Percentiles rank a stretch among this genome's conserved stretches.
Evolutionary conservation across 1,140 invertebrate species (phyloP).

Genomic region (Cherax destructor): DNA sequence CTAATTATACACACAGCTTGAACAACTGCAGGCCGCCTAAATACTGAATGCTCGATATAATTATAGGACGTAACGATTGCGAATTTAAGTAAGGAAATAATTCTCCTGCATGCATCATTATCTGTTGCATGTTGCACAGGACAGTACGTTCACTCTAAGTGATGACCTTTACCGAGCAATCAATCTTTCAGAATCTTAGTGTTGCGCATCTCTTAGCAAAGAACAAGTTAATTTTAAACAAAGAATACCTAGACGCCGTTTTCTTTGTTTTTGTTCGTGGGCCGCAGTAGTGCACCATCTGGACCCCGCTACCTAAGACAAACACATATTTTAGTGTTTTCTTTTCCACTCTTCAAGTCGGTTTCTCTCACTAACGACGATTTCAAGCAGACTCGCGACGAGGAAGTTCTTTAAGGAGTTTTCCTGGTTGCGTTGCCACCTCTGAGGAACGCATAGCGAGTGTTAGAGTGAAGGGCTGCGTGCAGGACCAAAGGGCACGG

Average conservation of each 20-base stretch:
- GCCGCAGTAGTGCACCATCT: neutral
- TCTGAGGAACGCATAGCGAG: constrained; percentile 1
- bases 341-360: too few relatives aligned
- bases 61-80: too few relatives aligned
- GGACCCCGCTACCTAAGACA: neutral
- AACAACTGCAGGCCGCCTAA: too few relatives aligned
- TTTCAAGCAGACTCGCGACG: neutral
- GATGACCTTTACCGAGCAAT: neutral
- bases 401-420: neutral
- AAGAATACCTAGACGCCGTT: constrained; percentile 6
- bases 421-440: too few relatives aligned
- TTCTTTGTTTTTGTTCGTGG: neutral
- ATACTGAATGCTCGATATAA: too few relatives aligned
- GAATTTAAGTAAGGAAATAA: too few relatives aligned
- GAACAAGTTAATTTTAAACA: constrained; percentile 33
- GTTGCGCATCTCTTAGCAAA: neutral
- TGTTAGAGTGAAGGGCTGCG: neutral
- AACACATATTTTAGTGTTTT: neutral
- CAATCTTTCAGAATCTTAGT: neutral
- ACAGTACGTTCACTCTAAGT: too few relatives aligned
- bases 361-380: too few relatives aligned
- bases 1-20: neutral
- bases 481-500: constrained; percentile 21
- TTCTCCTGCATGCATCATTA: too few relatives aligned
- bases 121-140: too few relatives aligned